Evolutionary conservation across 2,888 invertebrate genomes (phyloP).

Genomic region (Phasia obesa): DNA sequence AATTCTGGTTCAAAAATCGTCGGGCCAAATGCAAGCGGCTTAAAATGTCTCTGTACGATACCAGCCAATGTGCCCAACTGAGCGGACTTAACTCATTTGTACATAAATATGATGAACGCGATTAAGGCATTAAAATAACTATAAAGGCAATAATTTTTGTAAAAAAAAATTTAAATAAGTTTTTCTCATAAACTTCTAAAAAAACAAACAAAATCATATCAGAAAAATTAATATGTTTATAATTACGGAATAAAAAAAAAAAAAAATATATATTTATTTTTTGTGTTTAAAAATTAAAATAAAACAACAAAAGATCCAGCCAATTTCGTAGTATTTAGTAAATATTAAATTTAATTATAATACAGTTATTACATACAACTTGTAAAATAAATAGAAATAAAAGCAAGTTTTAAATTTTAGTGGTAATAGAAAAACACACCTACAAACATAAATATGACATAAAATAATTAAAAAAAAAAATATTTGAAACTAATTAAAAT

Average conservation of each 20-base stretch:
- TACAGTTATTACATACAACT: constrained; percentile 53
- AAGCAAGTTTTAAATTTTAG: constrained; percentile 52
- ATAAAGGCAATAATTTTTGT: constrained; percentile 63
- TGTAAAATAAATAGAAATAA: constrained; percentile 33
- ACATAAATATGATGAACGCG: constrained; percentile 82
- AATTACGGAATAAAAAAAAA: background rate
- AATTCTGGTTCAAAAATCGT: constrained; percentile 99
- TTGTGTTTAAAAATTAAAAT: constrained; percentile 16
- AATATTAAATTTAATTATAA: constrained; percentile 42
- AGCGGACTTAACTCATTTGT: constrained; percentile 80
- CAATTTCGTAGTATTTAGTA: constrained; percentile 65
- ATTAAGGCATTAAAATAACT: constrained; percentile 72
- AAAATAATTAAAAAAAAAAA: constrained; percentile 36
- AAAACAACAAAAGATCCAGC: constrained; percentile 61
- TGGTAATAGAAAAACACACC: constrained; percentile 3
- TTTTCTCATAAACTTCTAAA: constrained; percentile 24
- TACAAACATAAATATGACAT: constrained; percentile 23
- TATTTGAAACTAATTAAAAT: constrained; percentile 15
- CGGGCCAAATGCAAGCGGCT: constrained; percentile 98
- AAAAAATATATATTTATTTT: constrained; percentile 27
- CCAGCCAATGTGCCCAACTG: constrained; percentile 80
- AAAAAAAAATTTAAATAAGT: constrained; percentile 35
- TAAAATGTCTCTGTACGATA: constrained; percentile 93
- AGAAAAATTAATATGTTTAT: constrained; percentile 6
- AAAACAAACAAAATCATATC: constrained; percentile 59